Base-by-base conservation (phyloP, 2,113 vertebrate species). In the Chloropsis hardwickii region DNA sequence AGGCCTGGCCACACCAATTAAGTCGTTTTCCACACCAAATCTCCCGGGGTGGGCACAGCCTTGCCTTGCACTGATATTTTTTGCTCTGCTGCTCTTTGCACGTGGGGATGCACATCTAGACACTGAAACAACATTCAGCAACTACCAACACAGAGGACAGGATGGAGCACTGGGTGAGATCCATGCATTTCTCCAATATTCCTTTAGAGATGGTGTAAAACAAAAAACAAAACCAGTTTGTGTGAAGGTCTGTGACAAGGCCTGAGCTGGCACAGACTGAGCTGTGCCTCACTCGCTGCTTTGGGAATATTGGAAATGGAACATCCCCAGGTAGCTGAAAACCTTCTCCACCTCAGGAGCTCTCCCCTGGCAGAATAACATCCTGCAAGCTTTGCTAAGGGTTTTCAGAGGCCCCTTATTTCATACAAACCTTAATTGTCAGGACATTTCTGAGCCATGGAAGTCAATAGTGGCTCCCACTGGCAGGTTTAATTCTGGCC, bases 21-120 rank as follows among this genome's bases (percentile, higher is more conserved):
- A 61, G 21, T 7, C 1, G 1, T 62, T 77, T 61, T 39, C 70
- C 70, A 40, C 58, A 2, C 24, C 31, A 29, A 11, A 35, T 6
- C 13, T 29, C 39, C 8, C 0, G 0, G n/a, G 10, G 1, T 6
- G 29, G 70, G 31, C 74, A 37, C 12, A n/a, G 42, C 53, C 35
- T 9, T 13, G n/a, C 42, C 80, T 24, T 45, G 24, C 54, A 11
- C 28, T 56, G 54, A 1, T 24, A 2, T 19, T 61, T 48, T 40
- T 35, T 12, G 10, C 17, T 62, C 23, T 65, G 66, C 28, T 66
- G 58, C 40, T 64, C 45, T 62, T 24, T 37, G 35, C 33, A 50
- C 5, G 1, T 9, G 40, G 31, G 12, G 17, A 7, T 12, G 42
- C 24, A 9, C 2, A 1, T 3, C 16, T 3, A 0, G 6, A 5